These are phyloP conservation scores for Mythimna loreyi DNA, from an alignment of 2,888 invertebrate genomes.

Conservation along the genomic window DNA sequence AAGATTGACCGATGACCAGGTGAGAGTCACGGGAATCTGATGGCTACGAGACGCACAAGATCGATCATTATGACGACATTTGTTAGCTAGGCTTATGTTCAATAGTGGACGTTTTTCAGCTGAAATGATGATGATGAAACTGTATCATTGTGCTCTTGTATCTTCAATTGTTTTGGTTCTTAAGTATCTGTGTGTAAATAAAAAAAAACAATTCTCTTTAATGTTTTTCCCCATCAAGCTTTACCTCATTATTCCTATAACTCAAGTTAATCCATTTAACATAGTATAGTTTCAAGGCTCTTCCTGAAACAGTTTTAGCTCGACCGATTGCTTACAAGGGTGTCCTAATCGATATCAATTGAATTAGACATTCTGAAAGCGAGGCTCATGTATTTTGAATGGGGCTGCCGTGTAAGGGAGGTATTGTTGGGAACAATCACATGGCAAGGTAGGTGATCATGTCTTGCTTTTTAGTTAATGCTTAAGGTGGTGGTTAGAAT, in stretches of 20 bases:
- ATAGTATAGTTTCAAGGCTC: slow-evolving; percentile 28
- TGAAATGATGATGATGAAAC: no score
- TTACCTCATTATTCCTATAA: slow-evolving; percentile 4
- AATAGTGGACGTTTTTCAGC: no score
- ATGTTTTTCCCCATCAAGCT: slow-evolving; percentile 2
- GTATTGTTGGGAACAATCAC: slow-evolving; percentile 11
- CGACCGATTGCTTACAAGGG: slow-evolving; percentile 30
- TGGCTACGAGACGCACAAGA: no score
- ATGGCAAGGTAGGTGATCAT: background rate
- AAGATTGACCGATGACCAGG: no score
- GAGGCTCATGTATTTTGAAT: slow-evolving; percentile 73
- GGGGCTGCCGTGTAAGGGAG: slow-evolving; percentile 5
- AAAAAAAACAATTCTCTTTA: slow-evolving; percentile 16
- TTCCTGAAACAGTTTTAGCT: slow-evolving; percentile 32
- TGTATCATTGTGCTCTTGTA: no score
- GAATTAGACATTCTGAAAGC: slow-evolving; percentile 65
- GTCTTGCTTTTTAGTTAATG: slow-evolving; percentile 28
- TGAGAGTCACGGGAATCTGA: no score
- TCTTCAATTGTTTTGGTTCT: no score
- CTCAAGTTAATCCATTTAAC: slow-evolving; percentile 40
- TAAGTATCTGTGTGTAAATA: no score
- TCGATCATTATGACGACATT: no score
- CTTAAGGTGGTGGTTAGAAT: no score
- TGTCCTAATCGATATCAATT: slow-evolving; percentile 66
- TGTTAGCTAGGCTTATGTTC: no score